phyloP scores from a whole-genome alignment of 2,113 vertebrate genomes.

The Planiliza haematocheilus region DNA sequence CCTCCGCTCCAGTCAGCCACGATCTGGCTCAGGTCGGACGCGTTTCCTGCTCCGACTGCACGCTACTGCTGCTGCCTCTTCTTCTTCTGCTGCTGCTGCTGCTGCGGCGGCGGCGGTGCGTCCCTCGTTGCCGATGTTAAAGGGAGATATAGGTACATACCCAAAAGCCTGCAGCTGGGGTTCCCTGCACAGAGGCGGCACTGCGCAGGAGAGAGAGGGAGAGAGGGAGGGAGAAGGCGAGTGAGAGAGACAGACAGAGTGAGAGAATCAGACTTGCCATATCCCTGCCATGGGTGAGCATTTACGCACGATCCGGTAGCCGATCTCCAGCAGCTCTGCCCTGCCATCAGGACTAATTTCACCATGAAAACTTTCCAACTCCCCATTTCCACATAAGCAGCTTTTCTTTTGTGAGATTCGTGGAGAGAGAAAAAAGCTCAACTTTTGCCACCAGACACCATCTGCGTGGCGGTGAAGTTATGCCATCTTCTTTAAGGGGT shows the following conservation, averaged over 20 bases:
- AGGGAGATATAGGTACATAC: constrained; percentile 42
- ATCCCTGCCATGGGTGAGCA: constrained; percentile 63
- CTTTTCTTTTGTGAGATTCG: neutral
- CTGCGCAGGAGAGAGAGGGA: constrained; percentile 58
- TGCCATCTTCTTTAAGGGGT: constrained; percentile 42
- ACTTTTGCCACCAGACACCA: constrained; percentile 60
- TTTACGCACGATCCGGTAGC: constrained; percentile 73
- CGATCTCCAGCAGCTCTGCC: constrained; percentile 43
- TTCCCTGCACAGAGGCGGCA: constrained; percentile 66
- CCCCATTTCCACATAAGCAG: neutral
- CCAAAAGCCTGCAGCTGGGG: constrained; percentile 73
- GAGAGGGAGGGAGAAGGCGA: constrained; percentile 21
- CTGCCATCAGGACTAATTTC: constrained; percentile 63
- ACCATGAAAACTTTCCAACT: constrained; percentile 59
- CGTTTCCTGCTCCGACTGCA: constrained; percentile 40
- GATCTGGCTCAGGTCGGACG: constrained; percentile 50
- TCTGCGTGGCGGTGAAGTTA: constrained; percentile 57
- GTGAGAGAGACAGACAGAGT: constrained; percentile 18
- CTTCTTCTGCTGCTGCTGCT: neutral
- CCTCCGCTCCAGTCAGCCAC: constrained; percentile 40
- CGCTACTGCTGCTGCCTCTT: neutral
- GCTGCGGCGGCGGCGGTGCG: constrained; percentile 30
- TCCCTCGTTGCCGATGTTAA: constrained; percentile 39
- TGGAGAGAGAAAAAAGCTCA: constrained; percentile 21
- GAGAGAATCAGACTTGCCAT: constrained; percentile 53